These are phyloP conservation scores for Halictus ligatus DNA, from an alignment of 2,888 invertebrate species.

Conservation along the genomic window DNA sequence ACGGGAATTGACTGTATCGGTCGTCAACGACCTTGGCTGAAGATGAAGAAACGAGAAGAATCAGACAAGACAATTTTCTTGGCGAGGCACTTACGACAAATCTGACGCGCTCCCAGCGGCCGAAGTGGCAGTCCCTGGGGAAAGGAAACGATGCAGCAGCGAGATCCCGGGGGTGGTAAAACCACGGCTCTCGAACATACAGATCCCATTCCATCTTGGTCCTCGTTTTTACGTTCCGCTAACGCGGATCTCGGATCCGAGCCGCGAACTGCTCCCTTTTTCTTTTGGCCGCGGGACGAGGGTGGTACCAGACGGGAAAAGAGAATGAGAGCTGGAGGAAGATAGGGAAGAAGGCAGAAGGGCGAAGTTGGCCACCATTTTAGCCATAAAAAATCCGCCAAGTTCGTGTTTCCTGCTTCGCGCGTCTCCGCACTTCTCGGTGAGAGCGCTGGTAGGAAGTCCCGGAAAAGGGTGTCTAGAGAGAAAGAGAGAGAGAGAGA, in stretches of 20 bases:
- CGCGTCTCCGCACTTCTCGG: constrained; percentile 77
- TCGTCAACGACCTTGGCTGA: background rate
- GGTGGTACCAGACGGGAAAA: background rate
- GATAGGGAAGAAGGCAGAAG: constrained; percentile 1
- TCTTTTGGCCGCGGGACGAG: background rate
- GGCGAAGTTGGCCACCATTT: constrained; percentile 76
- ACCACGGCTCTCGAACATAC: constrained; percentile 16
- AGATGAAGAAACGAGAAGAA: background rate
- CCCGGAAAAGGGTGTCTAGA: constrained; percentile 66
- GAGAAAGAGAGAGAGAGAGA: background rate
- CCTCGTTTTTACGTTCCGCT: constrained; percentile 40
- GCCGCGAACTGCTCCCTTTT: constrained; percentile 19
- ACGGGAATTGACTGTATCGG: background rate
- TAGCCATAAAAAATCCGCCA: constrained; percentile 82
- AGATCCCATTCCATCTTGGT: constrained; percentile 21
- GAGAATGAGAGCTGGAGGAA: background rate
- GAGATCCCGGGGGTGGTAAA: constrained; percentile 13
- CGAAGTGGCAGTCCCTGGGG: background rate
- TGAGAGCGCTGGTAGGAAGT: constrained; percentile 75
- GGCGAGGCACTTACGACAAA: background rate
- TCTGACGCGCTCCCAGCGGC: background rate
- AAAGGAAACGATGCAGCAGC: constrained; percentile 1
- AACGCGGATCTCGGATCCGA: constrained; percentile 51
- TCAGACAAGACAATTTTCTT: background rate
- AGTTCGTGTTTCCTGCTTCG: constrained; percentile 83